These are phyloP conservation scores for Atherinomorus stipes DNA, from an alignment of 2,113 vertebrate species.

Conservation along the genomic window DNA sequence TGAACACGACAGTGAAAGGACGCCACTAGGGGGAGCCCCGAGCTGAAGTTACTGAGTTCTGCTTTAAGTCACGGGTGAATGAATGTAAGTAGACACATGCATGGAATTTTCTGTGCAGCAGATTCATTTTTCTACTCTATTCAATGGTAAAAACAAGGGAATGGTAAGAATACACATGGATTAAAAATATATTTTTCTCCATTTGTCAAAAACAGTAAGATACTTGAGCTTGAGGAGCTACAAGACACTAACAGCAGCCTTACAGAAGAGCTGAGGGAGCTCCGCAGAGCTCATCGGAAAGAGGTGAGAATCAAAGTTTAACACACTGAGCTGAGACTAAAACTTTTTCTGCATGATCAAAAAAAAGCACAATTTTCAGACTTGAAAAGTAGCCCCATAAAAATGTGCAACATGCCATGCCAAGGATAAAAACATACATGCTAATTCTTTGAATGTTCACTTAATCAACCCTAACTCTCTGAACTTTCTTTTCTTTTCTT, in stretches of 20 bases:
- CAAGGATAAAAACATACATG: not conserved
- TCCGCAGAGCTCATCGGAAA: constrained; percentile 46
- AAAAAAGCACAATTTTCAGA: no score
- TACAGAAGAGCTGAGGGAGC: constrained; percentile 52
- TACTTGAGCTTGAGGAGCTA: constrained; percentile 63
- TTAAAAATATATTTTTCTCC: not conserved
- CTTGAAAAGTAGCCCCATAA: not conserved
- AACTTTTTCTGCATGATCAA: not conserved
- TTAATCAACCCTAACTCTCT: no score
- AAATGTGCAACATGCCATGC: not conserved
- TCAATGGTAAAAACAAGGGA: not conserved
- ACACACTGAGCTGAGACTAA: not conserved
- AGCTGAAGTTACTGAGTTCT: no score
- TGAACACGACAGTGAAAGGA: no score
- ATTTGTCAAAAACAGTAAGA: constrained; percentile 67
- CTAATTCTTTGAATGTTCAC: no score
- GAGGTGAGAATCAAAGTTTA: constrained; percentile 48
- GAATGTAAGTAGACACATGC: no score
- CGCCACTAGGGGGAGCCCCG: no score
- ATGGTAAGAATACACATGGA: not conserved
- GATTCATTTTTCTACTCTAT: no score
- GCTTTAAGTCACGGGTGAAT: no score
- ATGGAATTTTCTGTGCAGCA: no score
- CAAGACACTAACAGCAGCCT: constrained; percentile 48
- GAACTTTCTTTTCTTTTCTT: no score